Evolutionary conservation across 2,113 vertebrate genomes (phyloP).

Genomic region (Platycercus adscitus): DNA sequence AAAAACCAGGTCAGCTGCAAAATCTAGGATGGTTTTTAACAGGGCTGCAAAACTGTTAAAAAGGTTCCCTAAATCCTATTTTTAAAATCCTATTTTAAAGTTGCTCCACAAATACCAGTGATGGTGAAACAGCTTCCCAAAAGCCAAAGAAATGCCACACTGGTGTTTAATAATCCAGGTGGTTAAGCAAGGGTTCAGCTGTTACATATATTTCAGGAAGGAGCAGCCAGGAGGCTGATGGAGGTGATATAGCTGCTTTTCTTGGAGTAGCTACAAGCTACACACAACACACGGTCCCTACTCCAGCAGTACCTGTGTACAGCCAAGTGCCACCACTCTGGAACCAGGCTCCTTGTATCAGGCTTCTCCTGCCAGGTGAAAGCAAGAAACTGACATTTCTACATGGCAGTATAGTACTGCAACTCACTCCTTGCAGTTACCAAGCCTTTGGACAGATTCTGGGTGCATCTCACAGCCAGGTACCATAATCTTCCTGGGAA

Average conservation of each 20-base stretch:
- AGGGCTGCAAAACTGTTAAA: neutral
- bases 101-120: neutral
- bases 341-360: accelerated
- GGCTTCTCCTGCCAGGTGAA: neutral
- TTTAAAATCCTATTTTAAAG: neutral
- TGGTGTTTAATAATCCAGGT: neutral
- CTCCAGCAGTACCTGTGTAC: neutral
- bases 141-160: neutral
- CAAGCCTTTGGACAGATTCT: neutral
- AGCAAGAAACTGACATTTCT: neutral
- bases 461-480: neutral
- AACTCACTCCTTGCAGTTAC: neutral
- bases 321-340: neutral
- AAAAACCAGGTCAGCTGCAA: neutral
- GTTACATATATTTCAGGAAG: neutral
- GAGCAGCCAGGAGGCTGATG: neutral
- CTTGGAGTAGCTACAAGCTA: neutral
- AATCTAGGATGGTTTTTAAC: neutral
- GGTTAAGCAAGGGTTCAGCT: neutral
- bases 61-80: neutral
- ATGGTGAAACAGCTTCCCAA: neutral
- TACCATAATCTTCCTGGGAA: neutral
- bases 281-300: accelerated
- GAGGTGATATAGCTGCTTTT: neutral
- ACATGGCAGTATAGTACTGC: neutral